Percentiles rank a stretch among this genome's conserved stretches.
These are phyloP conservation scores for Probaryconus sp. DNA, from an alignment of 1,140 invertebrate species.

Conservation along the genomic window DNA sequence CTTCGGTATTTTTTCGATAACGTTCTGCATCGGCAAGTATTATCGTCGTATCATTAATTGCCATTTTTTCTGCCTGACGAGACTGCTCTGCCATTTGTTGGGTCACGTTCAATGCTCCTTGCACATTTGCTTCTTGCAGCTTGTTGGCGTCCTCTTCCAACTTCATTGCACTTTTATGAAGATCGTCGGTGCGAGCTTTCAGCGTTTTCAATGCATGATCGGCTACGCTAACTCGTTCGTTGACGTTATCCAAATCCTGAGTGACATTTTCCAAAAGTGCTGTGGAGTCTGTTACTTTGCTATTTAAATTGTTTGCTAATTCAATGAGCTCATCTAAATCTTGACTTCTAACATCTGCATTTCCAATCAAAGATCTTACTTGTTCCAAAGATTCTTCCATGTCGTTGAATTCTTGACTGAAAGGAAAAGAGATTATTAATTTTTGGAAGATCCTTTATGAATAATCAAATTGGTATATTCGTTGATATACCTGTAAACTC, in stretches of 20 bases:
- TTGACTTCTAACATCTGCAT: constrained; percentile 84
- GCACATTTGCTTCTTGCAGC: constrained; percentile 95
- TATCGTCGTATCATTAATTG: constrained; percentile 74
- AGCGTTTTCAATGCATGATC: constrained; percentile 88
- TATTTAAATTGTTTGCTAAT: constrained; percentile 79
- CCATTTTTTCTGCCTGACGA: constrained; percentile 84
- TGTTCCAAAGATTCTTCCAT: constrained; percentile 92
- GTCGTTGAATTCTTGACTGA: constrained; percentile 91
- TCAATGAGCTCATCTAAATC: constrained; percentile 84
- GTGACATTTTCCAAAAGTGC: constrained; percentile 82
- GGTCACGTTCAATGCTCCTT: constrained; percentile 95
- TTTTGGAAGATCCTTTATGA: too few relatives aligned
- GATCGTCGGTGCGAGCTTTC: constrained; percentile 83
- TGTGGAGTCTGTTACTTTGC: constrained; percentile 77
- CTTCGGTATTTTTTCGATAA: constrained; percentile 90
- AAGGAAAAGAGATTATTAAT: neutral
- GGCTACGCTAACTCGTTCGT: constrained; percentile 86
- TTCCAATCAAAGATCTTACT: constrained; percentile 87
- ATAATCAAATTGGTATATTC: too few relatives aligned
- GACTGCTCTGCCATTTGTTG: constrained; percentile 86
- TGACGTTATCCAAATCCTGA: constrained; percentile 85
- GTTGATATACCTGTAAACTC: constrained; percentile 84
- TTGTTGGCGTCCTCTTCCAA: constrained; percentile 92
- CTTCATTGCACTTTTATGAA: constrained; percentile 85
- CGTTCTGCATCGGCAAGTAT: constrained; percentile 87